Conservation (phyloP, 2,888 invertebrate genomes). For the Hypomecis punctinalis region DNA sequence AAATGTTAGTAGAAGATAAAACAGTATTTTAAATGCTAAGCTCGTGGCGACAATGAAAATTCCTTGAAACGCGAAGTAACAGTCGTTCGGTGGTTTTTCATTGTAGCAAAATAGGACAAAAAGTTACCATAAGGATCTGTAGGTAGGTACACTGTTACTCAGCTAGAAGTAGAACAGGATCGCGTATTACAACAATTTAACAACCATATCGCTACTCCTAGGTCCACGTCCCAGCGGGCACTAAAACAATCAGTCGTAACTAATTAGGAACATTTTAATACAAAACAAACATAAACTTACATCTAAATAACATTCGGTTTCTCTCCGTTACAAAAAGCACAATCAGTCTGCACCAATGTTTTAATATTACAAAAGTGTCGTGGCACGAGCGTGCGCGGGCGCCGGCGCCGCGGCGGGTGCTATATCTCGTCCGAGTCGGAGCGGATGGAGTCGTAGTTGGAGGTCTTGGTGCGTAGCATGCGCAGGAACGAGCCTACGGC, state of each 20-base stretch:
- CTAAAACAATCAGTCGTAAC: constrained; percentile 64
- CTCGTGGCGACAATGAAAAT: no score
- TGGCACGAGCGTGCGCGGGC: constrained; percentile 49
- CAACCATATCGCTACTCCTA: constrained; percentile 47
- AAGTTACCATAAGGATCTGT: no score
- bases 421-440: constrained; percentile 84
- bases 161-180: constrained; percentile 5
- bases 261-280: constrained; percentile 81
- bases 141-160: constrained; percentile 21
- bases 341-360: constrained; percentile 75
- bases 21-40: no score
- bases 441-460: constrained; percentile 91
- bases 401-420: constrained; percentile 57
- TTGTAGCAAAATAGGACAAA: no score
- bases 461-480: constrained; percentile 90
- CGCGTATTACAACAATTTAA: constrained; percentile 36
- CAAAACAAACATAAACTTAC: constrained; percentile 63
- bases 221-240: constrained; percentile 59
- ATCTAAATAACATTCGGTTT: constrained; percentile 55
- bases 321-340: constrained; percentile 70
- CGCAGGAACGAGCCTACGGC: constrained; percentile 90
- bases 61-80: no score
- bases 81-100: no score
- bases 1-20: no score
- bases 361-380: constrained; percentile 56